These are phyloP conservation scores for Crioceris asparagi DNA, from an alignment of 2,888 invertebrate species.

Conservation along the genomic window DNA sequence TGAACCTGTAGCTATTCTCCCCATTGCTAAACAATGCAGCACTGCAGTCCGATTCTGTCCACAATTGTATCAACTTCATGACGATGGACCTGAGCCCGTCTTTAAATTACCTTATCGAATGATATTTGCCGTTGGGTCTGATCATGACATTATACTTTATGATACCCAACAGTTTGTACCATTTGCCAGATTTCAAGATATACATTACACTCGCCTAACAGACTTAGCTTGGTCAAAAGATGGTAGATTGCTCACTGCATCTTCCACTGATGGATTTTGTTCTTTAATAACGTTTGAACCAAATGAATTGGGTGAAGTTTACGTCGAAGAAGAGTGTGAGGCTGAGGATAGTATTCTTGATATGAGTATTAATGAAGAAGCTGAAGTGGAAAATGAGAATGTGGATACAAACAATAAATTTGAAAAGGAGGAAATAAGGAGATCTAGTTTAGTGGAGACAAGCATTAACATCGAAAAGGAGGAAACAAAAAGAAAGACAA, in stretches of 20 bases:
- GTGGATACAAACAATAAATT: constrained; percentile 19
- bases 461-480: constrained; percentile 9
- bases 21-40: constrained; percentile 69
- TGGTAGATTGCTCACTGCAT: constrained; percentile 62
- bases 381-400: constrained; percentile 20
- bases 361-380: constrained; percentile 26
- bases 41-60: constrained; percentile 79
- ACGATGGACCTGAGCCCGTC: constrained; percentile 43
- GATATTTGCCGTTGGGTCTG: constrained; percentile 86
- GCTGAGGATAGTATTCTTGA: constrained; percentile 26
- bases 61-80: constrained; percentile 51
- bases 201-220: constrained; percentile 82
- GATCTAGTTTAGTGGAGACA: constrained; percentile 3
- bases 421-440: constrained; percentile 3
- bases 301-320: constrained; percentile 58
- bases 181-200: constrained; percentile 68
- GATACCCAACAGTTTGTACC: constrained; percentile 78
- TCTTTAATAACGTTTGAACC: constrained; percentile 68
- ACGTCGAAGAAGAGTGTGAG: constrained; percentile 39
- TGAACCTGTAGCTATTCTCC: constrained; percentile 70
- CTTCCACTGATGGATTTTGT: constrained; percentile 86
- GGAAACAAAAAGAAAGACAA: constrained; percentile 27
- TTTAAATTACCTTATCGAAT: constrained; percentile 64
- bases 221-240: constrained; percentile 82
- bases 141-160: constrained; percentile 73